phyloP scores from a whole-genome alignment of 2,888 invertebrate genomes.

The Octonoba sinensis region DNA sequence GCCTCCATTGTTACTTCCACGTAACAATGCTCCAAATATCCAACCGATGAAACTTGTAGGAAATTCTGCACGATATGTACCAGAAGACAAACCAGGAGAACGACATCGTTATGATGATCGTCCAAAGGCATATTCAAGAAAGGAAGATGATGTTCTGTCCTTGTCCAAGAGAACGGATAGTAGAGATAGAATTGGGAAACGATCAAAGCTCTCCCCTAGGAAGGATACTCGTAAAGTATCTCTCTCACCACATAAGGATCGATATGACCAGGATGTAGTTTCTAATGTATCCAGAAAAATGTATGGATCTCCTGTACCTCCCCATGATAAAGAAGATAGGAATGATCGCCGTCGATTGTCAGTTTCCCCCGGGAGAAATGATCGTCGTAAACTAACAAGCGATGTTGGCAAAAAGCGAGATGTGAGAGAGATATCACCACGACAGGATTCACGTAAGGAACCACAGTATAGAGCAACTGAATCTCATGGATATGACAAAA shows the following conservation, averaged over 20 bases:
- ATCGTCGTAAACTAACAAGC: conserved; percentile 23
- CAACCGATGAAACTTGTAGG: conserved; percentile 27
- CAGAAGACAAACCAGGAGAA: conserved; percentile 26
- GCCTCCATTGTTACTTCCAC: conserved; percentile 29
- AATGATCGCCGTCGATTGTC: conserved; percentile 29
- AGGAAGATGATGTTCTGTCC: conserved; percentile 24
- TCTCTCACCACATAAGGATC: conserved; percentile 46
- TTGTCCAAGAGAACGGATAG: conserved; percentile 38
- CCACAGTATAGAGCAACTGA: conserved; percentile 28
- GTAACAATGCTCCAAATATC: not conserved
- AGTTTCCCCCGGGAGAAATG: conserved; percentile 30
- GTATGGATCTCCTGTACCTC: conserved; percentile 20
- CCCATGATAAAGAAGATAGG: conserved; percentile 35
- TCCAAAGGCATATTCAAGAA: conserved; percentile 15
- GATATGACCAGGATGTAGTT: conserved; percentile 28
- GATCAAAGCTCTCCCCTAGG: conserved; percentile 29
- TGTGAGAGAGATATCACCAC: conserved; percentile 32
- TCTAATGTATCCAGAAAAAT: conserved; percentile 16
- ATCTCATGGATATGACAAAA: conserved; percentile 39
- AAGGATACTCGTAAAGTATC: conserved; percentile 41
- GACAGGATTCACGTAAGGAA: conserved; percentile 43
- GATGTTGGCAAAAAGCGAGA: conserved; percentile 54
- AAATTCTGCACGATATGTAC: conserved; percentile 5
- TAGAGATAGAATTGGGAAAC: conserved; percentile 30
- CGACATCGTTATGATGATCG: conserved; percentile 29